phyloP scores from a whole-genome alignment of 2,797 vertebrate genomes.

The Schizothorax lantsangensis region DNA sequence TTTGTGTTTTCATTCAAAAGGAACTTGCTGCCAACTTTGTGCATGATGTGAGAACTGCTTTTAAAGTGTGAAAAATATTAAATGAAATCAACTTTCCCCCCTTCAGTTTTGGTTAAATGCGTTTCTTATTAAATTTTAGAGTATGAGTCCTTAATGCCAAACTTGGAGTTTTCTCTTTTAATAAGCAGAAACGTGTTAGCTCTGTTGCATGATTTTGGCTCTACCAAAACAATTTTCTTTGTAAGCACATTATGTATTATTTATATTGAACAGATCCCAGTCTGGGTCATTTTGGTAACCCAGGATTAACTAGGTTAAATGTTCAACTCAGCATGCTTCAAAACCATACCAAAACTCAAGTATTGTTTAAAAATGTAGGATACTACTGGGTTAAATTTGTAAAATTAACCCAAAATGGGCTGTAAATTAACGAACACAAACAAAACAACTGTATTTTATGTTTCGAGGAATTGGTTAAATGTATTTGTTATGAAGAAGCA shows the following conservation, averaged over 20 bases:
- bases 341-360: neutral
- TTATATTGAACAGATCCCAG: neutral
- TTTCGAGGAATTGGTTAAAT: neutral
- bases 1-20: conserved; percentile 62
- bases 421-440: neutral
- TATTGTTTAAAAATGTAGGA: neutral
- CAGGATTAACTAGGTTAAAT: no score
- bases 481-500: no score
- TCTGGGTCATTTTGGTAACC: neutral
- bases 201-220: neutral
- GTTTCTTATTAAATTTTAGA: neutral
- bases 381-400: neutral
- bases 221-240: neutral
- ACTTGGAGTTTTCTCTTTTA: neutral
- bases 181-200: conserved; percentile 1
- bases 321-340: neutral
- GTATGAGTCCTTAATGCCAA: neutral
- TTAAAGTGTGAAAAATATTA: conserved; percentile 50
- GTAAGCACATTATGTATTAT: neutral
- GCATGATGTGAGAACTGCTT: conserved; percentile 38
- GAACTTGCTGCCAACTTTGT: conserved; percentile 41
- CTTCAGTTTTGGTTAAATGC: neutral
- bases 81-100: neutral
- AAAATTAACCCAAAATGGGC: neutral
- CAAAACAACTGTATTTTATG: neutral